Evolutionary conservation across 2,113 vertebrate species (phyloP).

Genomic region (Bufo bufo): DNA sequence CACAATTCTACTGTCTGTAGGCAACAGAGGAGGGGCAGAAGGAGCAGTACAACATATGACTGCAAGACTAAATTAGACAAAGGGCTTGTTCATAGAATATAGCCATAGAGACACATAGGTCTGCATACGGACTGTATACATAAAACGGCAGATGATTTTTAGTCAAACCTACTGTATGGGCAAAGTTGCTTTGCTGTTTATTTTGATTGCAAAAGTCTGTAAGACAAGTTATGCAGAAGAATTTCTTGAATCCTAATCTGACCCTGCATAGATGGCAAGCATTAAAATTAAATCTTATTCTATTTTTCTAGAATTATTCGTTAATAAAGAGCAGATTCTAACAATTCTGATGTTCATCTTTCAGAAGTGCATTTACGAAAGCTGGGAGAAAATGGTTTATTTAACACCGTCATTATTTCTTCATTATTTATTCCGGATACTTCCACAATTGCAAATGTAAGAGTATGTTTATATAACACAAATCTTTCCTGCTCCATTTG

Average conservation of each 20-base stretch:
- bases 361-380: conserved; percentile 66
- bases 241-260: background rate
- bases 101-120: background rate
- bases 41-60: too few relatives aligned
- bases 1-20: too few relatives aligned
- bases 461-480: conserved; percentile 40
- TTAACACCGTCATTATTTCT: conserved; percentile 7
- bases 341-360: conserved; percentile 48
- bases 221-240: background rate
- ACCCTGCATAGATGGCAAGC: background rate
- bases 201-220: background rate
- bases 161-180: too few relatives aligned
- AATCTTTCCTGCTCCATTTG: conserved; percentile 70
- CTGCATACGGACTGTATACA: background rate
- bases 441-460: conserved; percentile 7
- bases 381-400: conserved; percentile 33
- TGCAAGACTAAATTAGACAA: background rate
- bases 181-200: background rate
- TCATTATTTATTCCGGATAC: conserved; percentile 19
- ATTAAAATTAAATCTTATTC: background rate
- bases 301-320: background rate
- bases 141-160: background rate
- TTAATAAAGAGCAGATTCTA: background rate
- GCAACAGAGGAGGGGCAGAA: too few relatives aligned
- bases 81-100: background rate